Evolutionary conservation across 2,888 invertebrate genomes (phyloP), one percentile per base, ranked within the genome.

Genomic region (Julus scandinavius): DNA sequence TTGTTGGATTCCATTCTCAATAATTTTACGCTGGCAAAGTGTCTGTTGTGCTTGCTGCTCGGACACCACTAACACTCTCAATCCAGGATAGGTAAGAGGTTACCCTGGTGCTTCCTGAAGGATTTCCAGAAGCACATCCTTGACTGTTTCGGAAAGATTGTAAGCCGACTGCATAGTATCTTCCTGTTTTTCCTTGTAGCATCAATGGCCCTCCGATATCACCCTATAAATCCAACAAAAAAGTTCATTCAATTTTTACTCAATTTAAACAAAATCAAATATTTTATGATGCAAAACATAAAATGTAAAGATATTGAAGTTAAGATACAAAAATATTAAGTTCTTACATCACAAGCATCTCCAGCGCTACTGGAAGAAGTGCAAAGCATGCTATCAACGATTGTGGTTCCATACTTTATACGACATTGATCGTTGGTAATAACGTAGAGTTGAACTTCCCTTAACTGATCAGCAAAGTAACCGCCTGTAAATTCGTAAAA

Each of bases 331-430:
- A 1, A 45, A 45, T 45, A 45, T 7, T 29, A 29, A 7, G 4
- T 84, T 84, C 84, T 84, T 84, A 84, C 84, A 4, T 84, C 84
- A 20, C 84, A 84, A 4, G 17, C 84, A 84, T 84, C 84, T 84
- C 40, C 84, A 13, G 11, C 2, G 15, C 4, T 40, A 20, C 4
- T 15, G 15, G 29, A 20, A 40, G 29, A 2, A 6, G 84, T 84
- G 84, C 84, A 84, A 6, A 84, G 0, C n/a, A 84, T 84, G 38
- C 38, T 41, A 15, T 38, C 40, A 4, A 15, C 29, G 4, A 84
- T 84, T 2, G 84, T 29, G 40, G 38, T 84, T 15, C 83, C 83
- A 83, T 83, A 83, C 29, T 13, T 17, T 13, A 20, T 5, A 15
- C 15, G 17, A 20, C 84, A 84, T 84, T 29, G 29, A 29, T 15